A percentile compares a stretch with the other conserved stretches of the same genome.
phyloP scores from a whole-genome alignment of 2,113 vertebrate species.

The Colinus virginianus region DNA sequence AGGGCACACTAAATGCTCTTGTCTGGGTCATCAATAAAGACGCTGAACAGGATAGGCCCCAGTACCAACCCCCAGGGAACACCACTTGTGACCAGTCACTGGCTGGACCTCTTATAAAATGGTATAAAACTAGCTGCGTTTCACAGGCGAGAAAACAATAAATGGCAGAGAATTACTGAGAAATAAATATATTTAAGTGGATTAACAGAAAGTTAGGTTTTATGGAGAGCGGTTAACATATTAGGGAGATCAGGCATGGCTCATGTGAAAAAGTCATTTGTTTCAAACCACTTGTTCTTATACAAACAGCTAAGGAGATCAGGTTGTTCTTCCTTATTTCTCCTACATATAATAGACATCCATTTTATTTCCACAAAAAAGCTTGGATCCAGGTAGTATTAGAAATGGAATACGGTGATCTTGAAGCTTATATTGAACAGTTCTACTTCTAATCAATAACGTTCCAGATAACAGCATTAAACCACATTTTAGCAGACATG shows the following conservation, averaged over 20 bases:
- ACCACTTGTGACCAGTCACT: no score
- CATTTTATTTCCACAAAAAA: background rate
- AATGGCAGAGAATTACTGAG: background rate
- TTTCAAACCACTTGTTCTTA: background rate
- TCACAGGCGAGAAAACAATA: background rate
- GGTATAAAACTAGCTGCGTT: background rate
- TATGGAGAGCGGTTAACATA: background rate
- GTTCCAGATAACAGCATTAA: background rate
- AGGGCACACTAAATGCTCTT: no score
- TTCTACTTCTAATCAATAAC: background rate
- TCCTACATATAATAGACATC: background rate
- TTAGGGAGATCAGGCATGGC: background rate
- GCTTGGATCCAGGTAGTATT: background rate
- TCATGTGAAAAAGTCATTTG: background rate
- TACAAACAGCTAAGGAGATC: background rate
- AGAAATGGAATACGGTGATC: background rate
- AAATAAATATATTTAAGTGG: background rate
- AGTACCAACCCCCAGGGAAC: no score
- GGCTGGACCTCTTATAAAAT: background rate
- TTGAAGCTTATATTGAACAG: background rate
- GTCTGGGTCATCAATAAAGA: no score
- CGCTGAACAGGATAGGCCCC: no score
- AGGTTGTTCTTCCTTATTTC: background rate
- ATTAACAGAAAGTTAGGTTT: background rate
- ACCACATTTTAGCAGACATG: background rate